Percentiles rank a stretch among this genome's conserved stretches.
These are phyloP conservation scores for Trypoxylus dichotomus DNA, from an alignment of 1,140 invertebrate genomes.

Conservation along the genomic window DNA sequence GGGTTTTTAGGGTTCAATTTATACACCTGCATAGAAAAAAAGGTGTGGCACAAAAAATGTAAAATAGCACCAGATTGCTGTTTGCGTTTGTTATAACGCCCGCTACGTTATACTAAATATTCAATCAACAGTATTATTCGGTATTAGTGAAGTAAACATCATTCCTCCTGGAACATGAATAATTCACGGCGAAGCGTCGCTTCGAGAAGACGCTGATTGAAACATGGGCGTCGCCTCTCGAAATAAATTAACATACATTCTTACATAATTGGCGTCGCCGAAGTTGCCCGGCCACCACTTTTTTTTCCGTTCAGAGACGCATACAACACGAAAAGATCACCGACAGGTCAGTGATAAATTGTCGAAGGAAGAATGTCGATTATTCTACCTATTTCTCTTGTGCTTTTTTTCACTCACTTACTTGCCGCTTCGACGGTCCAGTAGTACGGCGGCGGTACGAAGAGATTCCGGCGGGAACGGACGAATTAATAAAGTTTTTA, in stretches of 20 bases:
- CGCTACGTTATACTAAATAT: constrained; percentile 1
- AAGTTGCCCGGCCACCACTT: neutral
- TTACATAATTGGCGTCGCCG: constrained; percentile 14
- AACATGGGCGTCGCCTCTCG: neutral
- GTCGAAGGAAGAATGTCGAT: neutral
- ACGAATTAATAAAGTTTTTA: constrained; percentile 24
- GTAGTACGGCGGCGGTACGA: neutral
- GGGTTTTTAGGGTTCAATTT: too few species aligned
- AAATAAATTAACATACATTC: constrained; percentile 26
- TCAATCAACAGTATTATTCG: constrained; percentile 19
- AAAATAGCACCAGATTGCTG: neutral
- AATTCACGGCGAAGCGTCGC: neutral
- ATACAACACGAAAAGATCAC: neutral
- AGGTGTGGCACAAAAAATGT: too few species aligned
- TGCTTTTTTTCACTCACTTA: neutral
- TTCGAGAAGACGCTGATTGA: constrained; percentile 1
- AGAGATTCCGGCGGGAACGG: neutral
- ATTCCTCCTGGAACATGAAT: constrained; percentile 3
- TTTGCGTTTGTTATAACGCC: constrained; percentile 8
- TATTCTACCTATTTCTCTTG: neutral
- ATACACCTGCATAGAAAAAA: too few species aligned
- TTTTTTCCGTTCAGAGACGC: neutral
- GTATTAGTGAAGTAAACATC: constrained; percentile 22
- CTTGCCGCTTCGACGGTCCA: neutral
- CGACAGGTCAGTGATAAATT: neutral